Conservation (phyloP, 2,888 invertebrate species). For the Halictus quadricinctus region DNA sequence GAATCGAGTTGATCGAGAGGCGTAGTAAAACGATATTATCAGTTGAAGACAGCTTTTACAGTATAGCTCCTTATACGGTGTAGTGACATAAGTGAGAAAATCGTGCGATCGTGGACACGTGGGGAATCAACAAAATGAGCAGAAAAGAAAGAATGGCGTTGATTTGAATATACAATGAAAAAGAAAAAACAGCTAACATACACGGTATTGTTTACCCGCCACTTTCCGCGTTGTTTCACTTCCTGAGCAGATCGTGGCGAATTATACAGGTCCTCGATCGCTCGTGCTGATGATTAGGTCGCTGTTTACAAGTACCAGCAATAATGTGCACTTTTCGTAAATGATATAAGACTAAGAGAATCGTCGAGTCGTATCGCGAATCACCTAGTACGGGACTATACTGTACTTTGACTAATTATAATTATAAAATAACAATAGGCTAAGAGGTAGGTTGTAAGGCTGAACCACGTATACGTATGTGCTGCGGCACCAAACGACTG, state of each 20-base stretch:
- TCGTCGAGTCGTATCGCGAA: constrained; percentile 51
- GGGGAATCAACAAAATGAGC: neutral
- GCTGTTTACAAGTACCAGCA: constrained; percentile 61
- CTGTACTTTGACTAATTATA: constrained; percentile 67
- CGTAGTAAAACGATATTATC: constrained; percentile 70
- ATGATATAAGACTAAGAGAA: constrained; percentile 37
- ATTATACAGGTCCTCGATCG: constrained; percentile 38
- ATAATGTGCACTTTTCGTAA: constrained; percentile 53
- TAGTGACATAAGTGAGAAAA: constrained; percentile 41
- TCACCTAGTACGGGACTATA: constrained; percentile 72
- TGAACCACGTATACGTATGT: constrained; percentile 83
- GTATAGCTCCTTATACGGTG: constrained; percentile 72
- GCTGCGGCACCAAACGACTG: constrained; percentile 83
- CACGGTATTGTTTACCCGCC: neutral
- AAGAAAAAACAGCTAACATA: neutral
- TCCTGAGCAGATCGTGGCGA: neutral
- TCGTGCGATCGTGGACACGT: constrained; percentile 37
- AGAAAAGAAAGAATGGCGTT: neutral
- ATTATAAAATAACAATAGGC: constrained; percentile 62
- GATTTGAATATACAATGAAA: neutral
- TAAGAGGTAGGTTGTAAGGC: constrained; percentile 82
- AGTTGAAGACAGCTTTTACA: constrained; percentile 73
- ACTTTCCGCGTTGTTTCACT: constrained; percentile 1
- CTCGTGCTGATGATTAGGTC: constrained; percentile 42
- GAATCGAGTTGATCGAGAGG: constrained; percentile 46